Conservation (phyloP, 2,888 invertebrate genomes). For the Trachelus stipa region DNA sequence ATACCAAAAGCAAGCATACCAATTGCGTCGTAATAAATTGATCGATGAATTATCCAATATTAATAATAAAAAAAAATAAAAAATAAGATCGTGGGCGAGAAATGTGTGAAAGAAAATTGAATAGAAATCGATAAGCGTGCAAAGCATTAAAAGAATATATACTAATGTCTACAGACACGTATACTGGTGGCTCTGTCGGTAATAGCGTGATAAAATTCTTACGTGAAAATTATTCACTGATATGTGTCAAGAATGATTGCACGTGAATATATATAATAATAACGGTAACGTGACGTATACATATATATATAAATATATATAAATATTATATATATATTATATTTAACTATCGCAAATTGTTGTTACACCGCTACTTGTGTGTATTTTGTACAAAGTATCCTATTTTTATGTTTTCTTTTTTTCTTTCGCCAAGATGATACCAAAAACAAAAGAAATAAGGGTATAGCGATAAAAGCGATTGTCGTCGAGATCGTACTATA, state of each 20-base stretch:
- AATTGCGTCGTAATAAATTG: constrained; percentile 15
- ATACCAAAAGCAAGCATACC: constrained; percentile 18
- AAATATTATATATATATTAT: constrained; percentile 50
- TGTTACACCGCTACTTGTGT: constrained; percentile 65
- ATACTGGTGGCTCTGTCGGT: not conserved
- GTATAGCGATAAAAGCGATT: constrained; percentile 1
- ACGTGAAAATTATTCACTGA: not conserved
- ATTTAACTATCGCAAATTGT: constrained; percentile 65
- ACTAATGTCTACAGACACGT: not conserved
- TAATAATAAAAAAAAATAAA: not conserved
- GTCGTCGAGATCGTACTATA: constrained; percentile 27
- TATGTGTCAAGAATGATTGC: constrained; percentile 24
- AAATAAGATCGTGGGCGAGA: not conserved
- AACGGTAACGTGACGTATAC: constrained; percentile 13
- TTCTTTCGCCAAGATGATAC: not conserved
- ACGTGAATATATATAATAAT: constrained; percentile 39
- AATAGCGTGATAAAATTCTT: not conserved
- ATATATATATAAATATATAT: constrained; percentile 18
- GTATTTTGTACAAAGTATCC: constrained; percentile 65
- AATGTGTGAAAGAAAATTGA: constrained; percentile 5
- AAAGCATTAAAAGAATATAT: not conserved
- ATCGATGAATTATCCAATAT: constrained; percentile 2
- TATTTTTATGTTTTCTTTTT: constrained; percentile 42
- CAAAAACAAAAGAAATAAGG: not conserved
- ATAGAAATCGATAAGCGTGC: not conserved